Evolutionary conservation across 2,113 vertebrate genomes (phyloP), one percentile per base, ranked within the genome.

Genomic region (Naja naja): DNA sequence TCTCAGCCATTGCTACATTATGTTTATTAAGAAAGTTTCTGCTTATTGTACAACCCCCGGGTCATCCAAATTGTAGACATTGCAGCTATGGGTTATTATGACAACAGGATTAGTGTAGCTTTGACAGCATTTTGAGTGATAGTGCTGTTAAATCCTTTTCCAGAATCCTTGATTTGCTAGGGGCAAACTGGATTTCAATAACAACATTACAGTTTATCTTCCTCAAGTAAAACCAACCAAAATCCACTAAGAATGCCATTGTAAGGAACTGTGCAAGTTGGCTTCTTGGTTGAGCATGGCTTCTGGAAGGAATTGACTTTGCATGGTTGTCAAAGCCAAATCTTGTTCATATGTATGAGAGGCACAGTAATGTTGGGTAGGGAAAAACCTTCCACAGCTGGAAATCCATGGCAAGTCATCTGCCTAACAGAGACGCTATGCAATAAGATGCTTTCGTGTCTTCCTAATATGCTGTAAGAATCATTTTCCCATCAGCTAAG

Each of bases 371-470:
- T 43, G n/a, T 54, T 74, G 60, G 47, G 49, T 81, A 30, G 43
- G 60, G 30, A 58, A 54, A 69, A 93, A 93, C 3, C 5, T 74
- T 81, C 91, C 96, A 91, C 94, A 96, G 95, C 95, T 96, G 97
- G 94, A 92, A 92, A 90, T 94, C 94, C 96, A 95, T 93, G 95
- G 95, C 94, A 93, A 94, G 94, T 87, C 93, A 95, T 93, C 94
- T 0, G 1, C 94, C 92, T 95, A 85, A 1, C 92, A 23, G 60
- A 95, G 93, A 93, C 93, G 95, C 95, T 95, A 96, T 95, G 94
- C 89, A 95, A 56, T 0, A 56, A 95, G 95, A 92, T 6, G 94
- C 95, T 97, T 97, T 96, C 96, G 95, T 96, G 96, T 96, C 92
- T 93, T 94, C 23, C 87, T 90, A 95, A 93, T 95, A 96, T 91